Evolutionary conservation across 2,888 invertebrate species (phyloP).

Genomic region (Drosophila vallismaia): DNA sequence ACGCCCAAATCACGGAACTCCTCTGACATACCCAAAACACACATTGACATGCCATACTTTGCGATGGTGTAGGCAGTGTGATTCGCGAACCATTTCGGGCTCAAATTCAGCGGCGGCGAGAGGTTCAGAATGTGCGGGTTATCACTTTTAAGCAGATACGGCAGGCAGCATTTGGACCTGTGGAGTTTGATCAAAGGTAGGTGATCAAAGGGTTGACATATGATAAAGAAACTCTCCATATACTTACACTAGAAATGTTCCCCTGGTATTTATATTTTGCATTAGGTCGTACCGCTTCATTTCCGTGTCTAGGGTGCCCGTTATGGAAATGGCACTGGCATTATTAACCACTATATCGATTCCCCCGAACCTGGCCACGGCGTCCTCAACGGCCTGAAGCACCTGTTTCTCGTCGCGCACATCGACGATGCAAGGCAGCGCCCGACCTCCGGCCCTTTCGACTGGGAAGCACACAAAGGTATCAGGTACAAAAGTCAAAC

Average conservation of each 20-base stretch:
- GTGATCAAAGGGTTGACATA: not conserved
- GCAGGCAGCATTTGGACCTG: slow-evolving; percentile 95
- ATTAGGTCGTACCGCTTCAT: slow-evolving; percentile 99
- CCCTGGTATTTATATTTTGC: slow-evolving; percentile 96
- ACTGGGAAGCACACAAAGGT: slow-evolving; percentile 84
- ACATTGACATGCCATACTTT: slow-evolving; percentile 99
- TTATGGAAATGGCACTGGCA: slow-evolving; percentile 95
- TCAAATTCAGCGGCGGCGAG: slow-evolving; percentile 96
- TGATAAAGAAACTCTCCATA: not conserved
- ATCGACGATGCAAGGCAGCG: slow-evolving; percentile 92
- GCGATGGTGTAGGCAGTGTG: slow-evolving; percentile 99
- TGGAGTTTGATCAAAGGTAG: slow-evolving; percentile 49
- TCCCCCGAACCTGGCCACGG: slow-evolving; percentile 93
- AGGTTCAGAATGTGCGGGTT: slow-evolving; percentile 98
- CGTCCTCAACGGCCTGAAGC: slow-evolving; percentile 86
- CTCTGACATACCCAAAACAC: slow-evolving; percentile 98
- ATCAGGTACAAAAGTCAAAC: slow-evolving; percentile 38
- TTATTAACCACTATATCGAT: slow-evolving; percentile 98
- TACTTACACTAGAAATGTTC: slow-evolving; percentile 96
- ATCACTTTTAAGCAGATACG: slow-evolving; percentile 92
- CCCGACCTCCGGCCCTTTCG: slow-evolving; percentile 91
- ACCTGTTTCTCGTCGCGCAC: slow-evolving; percentile 91
- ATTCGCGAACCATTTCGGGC: slow-evolving; percentile 93
- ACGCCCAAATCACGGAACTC: slow-evolving; percentile 93
- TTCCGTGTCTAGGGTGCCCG: slow-evolving; percentile 92